Evolutionary conservation across 2,888 invertebrate species (phyloP), one percentile per base, ranked within the genome.

Genomic region (Tyria jacobaeae): DNA sequence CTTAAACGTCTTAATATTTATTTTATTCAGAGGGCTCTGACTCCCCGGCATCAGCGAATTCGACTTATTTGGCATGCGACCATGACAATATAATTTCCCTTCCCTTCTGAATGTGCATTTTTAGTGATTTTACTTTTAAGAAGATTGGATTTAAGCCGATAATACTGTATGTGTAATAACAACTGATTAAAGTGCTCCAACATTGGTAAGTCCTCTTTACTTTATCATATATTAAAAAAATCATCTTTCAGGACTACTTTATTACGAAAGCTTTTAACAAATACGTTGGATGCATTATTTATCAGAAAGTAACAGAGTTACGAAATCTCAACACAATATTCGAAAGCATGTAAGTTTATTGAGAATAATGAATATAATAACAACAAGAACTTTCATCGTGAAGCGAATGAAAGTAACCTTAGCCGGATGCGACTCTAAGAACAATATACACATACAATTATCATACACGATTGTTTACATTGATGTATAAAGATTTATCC

Each of bases 281-380:
- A 24, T n/a, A n/a, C 34, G 34, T 25, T 48, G 10, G 48, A 48
- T 50, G 9, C 3, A 17, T 14, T 39, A 54, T 27, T 51, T 7
- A 21, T 35, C 47, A 57, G 37, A 17, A 37, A 25, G 27, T n/a
- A 57, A 57, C 12, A 31, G 17, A 34, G 25, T 48, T 21, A 31
- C 15, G 17, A 25, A 53, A 49, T 39, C 31, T 44, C 52, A 14
- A 39, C n/a, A 54, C 21, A 21, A 31, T 21, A 34, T 34, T 21
- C 25, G 47, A 62, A 61, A 57, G 41, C 73, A 73, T 66, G 68
- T 69, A 75, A 70, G 73, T 77, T 70, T 77, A 81, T 83, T 88
- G 83, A 85, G 80, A 85, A 85, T 87, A 85, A 82, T 80, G n/a
- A 82, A 86, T 82, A 84, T 75, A 70, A 78, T 79, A 81, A 79